Base-by-base conservation (phyloP, 2,888 invertebrate genomes). In the Dysmachus trigonus region DNA sequence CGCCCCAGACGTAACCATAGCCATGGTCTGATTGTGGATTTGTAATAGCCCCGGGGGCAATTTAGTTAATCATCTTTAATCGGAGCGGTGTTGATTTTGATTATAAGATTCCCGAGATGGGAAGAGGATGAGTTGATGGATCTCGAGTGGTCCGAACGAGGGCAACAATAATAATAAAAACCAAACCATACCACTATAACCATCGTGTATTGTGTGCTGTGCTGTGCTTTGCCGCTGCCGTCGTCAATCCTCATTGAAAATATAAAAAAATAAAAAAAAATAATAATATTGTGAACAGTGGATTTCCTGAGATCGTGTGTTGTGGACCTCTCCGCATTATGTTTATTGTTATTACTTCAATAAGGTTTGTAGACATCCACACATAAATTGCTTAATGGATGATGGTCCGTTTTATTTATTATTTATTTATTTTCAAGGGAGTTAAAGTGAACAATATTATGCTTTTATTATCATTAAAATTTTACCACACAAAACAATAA, bases 41-140 rank as follows among this genome's bases (percentile, higher is more conserved):
- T 81, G 30, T 51, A 51, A 53, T 81, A 81, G 81, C 81, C 53
- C 51, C 81, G 30, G 53, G 51, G 81, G 81, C 81, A 81, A 81
- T 81, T 81, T 81, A 81, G 30, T 81, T 77, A 77, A 77, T 77
- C 77, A 77, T 77, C 77, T 77, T 51, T 81, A 81, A 81, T 81
- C 81, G 81, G 76, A 81, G 81, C 81, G 81, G 81, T 81, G 81
- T 81, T 81, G 81, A 81, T 81, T 81, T 81, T 81, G 51, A 81
- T 81, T 81, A 81, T 81, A 81, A 81, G 51, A 77, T 77, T n/a
- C 13, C n/a, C 31, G 33, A 31, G 73, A 27, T 53, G 53, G 31
- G 15, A n/a, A 51, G 47, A 53, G 51, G 51, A 81, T 81, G 81
- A 81, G 53, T 77, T 77, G 41, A 77, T 77, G 77, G n/a, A 22